Conservation (phyloP, 53 echinoderm and acorn worm species). For the Crossaster papposus region DNA sequence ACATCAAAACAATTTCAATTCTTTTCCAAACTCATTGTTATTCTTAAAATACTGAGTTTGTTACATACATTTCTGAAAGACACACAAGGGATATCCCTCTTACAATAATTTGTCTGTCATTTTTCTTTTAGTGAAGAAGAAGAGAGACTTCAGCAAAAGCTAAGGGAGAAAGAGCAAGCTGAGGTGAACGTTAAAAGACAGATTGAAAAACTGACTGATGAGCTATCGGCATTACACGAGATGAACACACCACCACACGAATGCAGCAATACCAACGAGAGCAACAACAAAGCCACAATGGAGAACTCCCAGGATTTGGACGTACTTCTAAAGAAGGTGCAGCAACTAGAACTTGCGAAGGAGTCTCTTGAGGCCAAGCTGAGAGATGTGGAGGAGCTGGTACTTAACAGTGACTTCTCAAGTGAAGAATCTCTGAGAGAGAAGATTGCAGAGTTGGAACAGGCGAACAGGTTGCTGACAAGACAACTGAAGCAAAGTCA, state of each 20-base stretch:
- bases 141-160: conserved; percentile 63
- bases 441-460: conserved; percentile 75
- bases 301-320: conserved; percentile 39
- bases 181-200: conserved; percentile 60
- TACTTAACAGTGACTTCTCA: conserved; percentile 83
- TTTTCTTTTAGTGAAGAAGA: conserved; percentile 48
- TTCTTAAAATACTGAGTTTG: neutral
- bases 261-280: conserved; percentile 12
- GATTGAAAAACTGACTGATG: conserved; percentile 10
- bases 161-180: conserved; percentile 47
- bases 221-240: conserved; percentile 17
- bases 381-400: conserved; percentile 76
- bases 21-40: neutral
- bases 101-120: neutral
- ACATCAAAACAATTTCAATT: too few relatives aligned
- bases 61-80: neutral
- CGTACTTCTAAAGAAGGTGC: conserved; percentile 45
- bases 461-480: conserved; percentile 70
- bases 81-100: neutral
- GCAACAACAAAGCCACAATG: conserved; percentile 30
- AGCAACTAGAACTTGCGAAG: conserved; percentile 64
- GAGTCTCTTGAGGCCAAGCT: conserved; percentile 68
- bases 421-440: conserved; percentile 75
- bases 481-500: conserved; percentile 67
- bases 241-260: neutral